A percentile compares a stretch with the other conserved stretches of the same genome.
These are phyloP conservation scores for Tenthredo mesomela DNA, from an alignment of 2,888 invertebrate genomes.

Conservation along the genomic window DNA sequence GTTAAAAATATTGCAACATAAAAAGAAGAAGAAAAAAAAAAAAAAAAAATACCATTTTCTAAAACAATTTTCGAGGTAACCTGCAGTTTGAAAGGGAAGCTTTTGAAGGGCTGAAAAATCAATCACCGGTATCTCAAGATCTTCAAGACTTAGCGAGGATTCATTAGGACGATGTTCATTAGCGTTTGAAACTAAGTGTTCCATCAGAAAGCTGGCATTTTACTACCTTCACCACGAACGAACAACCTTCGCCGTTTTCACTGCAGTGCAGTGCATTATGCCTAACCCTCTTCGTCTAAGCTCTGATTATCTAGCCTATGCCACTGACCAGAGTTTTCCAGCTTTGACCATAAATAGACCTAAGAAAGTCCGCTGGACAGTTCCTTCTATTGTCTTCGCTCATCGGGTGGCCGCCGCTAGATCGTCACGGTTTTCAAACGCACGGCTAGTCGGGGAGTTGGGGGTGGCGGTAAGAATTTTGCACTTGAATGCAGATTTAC, in stretches of 20 bases:
- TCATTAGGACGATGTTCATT: constrained; percentile 73
- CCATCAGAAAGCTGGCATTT: constrained; percentile 45
- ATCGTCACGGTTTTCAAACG: constrained; percentile 38
- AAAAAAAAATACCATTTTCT: background rate
- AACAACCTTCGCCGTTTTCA: background rate
- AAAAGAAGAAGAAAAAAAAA: background rate
- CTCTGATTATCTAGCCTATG: constrained; percentile 61
- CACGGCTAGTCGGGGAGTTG: background rate
- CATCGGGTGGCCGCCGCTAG: constrained; percentile 43
- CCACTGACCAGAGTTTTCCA: background rate
- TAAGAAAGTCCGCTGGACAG: constrained; percentile 34
- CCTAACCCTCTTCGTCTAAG: constrained; percentile 52
- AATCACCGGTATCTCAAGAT: constrained; percentile 60
- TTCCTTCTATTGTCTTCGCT: constrained; percentile 36
- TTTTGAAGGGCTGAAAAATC: constrained; percentile 54
- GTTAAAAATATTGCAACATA: background rate
- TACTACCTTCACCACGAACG: background rate
- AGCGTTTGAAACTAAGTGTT: constrained; percentile 64
- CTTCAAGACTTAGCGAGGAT: constrained; percentile 67
- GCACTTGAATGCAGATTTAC: constrained; percentile 57
- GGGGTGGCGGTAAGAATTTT: constrained; percentile 52
- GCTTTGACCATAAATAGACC: constrained; percentile 30
- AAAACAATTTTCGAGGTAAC: background rate
- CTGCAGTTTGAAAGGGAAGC: background rate
- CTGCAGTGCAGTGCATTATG: constrained; percentile 52